These are phyloP conservation scores for Drosophila paranaensis DNA, from an alignment of 2,888 invertebrate species.

Conservation along the genomic window DNA sequence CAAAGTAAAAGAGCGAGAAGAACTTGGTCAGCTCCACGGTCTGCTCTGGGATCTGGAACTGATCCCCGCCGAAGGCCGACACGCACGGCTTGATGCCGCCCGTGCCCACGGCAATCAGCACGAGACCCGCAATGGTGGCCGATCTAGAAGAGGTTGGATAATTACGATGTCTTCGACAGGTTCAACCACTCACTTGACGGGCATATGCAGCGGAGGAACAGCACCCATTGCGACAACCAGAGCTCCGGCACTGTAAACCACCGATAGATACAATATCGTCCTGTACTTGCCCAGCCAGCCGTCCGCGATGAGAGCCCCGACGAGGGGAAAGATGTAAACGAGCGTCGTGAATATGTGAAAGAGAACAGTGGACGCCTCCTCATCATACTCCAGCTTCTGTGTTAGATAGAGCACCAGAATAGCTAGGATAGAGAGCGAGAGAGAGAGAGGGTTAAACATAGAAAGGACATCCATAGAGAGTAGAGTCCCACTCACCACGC, in stretches of 20 bases:
- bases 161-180: no score
- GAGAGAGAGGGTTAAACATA: neutral
- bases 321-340: slow-evolving; percentile 87
- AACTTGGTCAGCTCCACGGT: slow-evolving; percentile 88
- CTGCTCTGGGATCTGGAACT: slow-evolving; percentile 88
- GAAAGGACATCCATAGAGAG: neutral
- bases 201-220: slow-evolving; percentile 87
- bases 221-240: slow-evolving; percentile 90
- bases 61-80: slow-evolving; percentile 93
- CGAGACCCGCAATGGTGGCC: slow-evolving; percentile 87
- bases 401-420: slow-evolving; percentile 95
- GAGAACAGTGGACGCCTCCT: slow-evolving; percentile 92
- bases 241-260: slow-evolving; percentile 94
- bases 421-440: slow-evolving; percentile 87
- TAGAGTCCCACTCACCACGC: slow-evolving; percentile 89
- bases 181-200: no score
- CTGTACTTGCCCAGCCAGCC: slow-evolving; percentile 95
- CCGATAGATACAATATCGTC: slow-evolving; percentile 93
- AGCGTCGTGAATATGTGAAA: slow-evolving; percentile 96
- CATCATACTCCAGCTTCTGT: slow-evolving; percentile 90
- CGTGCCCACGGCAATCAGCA: slow-evolving; percentile 86
- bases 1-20: slow-evolving; percentile 92
- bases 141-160: no score
- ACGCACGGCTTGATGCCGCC: slow-evolving; percentile 95
- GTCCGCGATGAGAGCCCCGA: slow-evolving; percentile 97